Percentiles rank a stretch among this genome's conserved stretches.
Evolutionary conservation across 2,888 invertebrate genomes (phyloP).

Genomic region (Diarsia rubi): DNA sequence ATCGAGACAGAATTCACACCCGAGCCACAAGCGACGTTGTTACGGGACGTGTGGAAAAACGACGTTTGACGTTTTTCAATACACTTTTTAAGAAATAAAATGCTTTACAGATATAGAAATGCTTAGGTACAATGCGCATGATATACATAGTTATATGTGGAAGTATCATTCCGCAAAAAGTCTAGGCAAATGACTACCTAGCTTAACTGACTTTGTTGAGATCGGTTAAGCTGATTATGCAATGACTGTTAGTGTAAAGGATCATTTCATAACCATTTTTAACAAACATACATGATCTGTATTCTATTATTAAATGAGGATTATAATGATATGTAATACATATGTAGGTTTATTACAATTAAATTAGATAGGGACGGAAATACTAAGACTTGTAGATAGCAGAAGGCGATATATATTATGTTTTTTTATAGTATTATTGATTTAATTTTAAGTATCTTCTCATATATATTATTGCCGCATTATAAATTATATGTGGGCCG

Average conservation of each 20-base stretch:
- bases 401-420: neutral
- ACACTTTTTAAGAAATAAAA: too few species aligned
- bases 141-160: too few species aligned
- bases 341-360: constrained; percentile 15
- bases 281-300: neutral
- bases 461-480: neutral
- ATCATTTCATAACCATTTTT: constrained; percentile 7
- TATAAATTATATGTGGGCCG: neutral
- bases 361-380: constrained; percentile 12
- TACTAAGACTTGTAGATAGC: neutral
- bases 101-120: too few species aligned
- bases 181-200: neutral
- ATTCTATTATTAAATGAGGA: constrained; percentile 23
- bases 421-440: neutral
- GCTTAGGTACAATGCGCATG: too few species aligned
- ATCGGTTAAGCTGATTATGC: neutral
- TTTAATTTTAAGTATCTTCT: neutral
- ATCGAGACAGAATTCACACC: too few species aligned
- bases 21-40: too few species aligned
- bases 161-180: too few species aligned
- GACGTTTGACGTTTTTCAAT: too few species aligned
- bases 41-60: too few species aligned
- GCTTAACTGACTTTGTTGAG: too few species aligned
- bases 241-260: constrained; percentile 1
- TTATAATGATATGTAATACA: constrained; percentile 19